Evolutionary conservation across 1,140 invertebrate genomes (phyloP), one percentile per base, ranked within the genome.

Genomic region (Pteromalus puparum): DNA sequence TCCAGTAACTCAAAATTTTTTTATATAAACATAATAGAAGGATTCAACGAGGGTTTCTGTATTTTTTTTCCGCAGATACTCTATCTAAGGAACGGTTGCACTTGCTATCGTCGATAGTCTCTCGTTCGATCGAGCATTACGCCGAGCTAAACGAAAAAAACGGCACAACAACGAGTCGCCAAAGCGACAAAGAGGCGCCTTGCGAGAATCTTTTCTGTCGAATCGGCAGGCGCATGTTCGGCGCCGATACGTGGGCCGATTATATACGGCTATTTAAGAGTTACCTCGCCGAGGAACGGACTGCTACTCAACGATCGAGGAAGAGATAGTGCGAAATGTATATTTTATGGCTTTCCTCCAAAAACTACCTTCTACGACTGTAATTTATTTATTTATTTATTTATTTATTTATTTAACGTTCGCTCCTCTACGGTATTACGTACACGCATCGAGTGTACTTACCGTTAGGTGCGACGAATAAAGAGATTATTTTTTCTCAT

Each of bases 211-310:
- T 87, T 28, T 83, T 30, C 9, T 91, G 91, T 85, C 87, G 87
- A 28, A 26, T 89, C 9, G 73, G 42, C 42, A 87, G 86, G 21
- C 82, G 80, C 9, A 72, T 89, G 0, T 68, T 90, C 12, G 46
- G 46, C 12, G 76, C 86, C 2, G 87, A 90, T 24, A 81, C 89
- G 24, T 90, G 89, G 90, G 74, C 77, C 2, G 87, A 90, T 83
- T 91, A 90, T 24, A 26, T 82, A 28, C 81, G 84, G 46, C 73
- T 91, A 28, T 88, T 92, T 78, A 90, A 88, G 34, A 89, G 76
- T 76, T 92, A 91, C 48, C 65, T 88, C 6, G 53, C 83, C 9
- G 90, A 92, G 78, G 91, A 91, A 46, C 48, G 75, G 18, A 2
- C 13, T 46, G 18, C 65, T 15, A 26, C 6, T 7, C 21, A 48